Base-by-base conservation (phyloP, 2,888 invertebrate species). In the Listrodromus nycthemerus region DNA sequence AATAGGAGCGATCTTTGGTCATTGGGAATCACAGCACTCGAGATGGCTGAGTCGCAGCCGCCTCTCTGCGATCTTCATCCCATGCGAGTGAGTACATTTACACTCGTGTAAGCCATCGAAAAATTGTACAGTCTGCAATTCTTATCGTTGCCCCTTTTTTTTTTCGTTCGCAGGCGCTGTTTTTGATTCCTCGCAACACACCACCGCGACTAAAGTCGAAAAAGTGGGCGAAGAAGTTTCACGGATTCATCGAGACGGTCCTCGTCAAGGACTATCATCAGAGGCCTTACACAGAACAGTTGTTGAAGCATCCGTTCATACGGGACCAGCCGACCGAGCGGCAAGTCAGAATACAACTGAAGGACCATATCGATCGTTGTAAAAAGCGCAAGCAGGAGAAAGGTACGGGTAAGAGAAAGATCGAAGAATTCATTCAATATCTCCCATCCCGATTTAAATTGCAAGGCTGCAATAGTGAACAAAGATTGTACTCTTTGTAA, bases 1-100 rank as follows among this genome's bases (percentile, higher is more conserved):
- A 99, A 99, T 95, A 96, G 98, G 91, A 97, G 97, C 90, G 98
- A 98, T 94, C 95, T 98, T 85, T 98, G 97, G 97, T 97, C 97
- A 67, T 95, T 97, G 88, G 98, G 99, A 91, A 99, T 99, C 92
- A 99, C 99, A 81, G 98, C 99, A 73, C 95, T 99, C 86, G 99
- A 99, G 95, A 99, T 99, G 99, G 99, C 99, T 81, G 99, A 99
- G 95, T 98, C 98, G 91, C 99, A 99, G 94, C 99, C 99, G 86
- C 99, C 99, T 52, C 95, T 99, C 82, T 99, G 99, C 95, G 99
- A 99, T 95, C 96, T 99, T 94, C 99, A 99, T 95, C 99, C 99
- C 30, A 99, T 99, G 99, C 96, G 99, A 91, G 92, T 92, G 79
- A 90, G 91, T 89, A 21, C 61, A 74, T 58, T 58, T 41, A n/a